phyloP scores from a whole-genome alignment of 1,140 invertebrate genomes.

The Pteromalus puparum region DNA sequence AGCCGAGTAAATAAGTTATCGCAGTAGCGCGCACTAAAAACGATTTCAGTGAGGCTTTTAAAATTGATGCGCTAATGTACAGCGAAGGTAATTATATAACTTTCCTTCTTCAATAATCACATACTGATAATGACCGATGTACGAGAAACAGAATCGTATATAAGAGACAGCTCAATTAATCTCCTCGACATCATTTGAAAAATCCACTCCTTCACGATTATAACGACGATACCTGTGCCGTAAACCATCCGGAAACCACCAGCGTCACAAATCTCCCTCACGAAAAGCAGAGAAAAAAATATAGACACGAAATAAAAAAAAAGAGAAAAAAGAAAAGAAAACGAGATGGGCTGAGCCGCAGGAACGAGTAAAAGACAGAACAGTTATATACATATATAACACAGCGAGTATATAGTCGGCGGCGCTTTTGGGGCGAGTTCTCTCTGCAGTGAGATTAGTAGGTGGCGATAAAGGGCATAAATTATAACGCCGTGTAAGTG shows the following conservation, averaged over 20 bases:
- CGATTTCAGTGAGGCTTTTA: neutral
- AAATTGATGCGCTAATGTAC: neutral
- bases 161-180: too few species aligned
- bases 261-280: neutral
- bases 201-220: neutral
- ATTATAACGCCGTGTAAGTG: slow-evolving; percentile 38
- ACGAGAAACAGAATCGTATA: too few species aligned
- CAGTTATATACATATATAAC: neutral
- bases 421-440: neutral
- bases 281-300: neutral
- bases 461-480: slow-evolving; percentile 46
- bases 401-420: neutral
- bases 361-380: neutral
- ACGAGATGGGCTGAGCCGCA: neutral
- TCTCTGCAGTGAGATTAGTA: slow-evolving; percentile 34
- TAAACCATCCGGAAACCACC: too few species aligned
- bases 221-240: too few species aligned
- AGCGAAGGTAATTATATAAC: too few species aligned
- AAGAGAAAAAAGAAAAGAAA: neutral
- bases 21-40: neutral
- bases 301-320: neutral
- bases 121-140: too few species aligned
- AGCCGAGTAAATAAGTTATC: neutral
- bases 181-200: neutral
- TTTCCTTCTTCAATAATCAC: neutral